These are phyloP conservation scores for Phymatocera aterrima DNA, from an alignment of 2,888 invertebrate species.

Conservation along the genomic window DNA sequence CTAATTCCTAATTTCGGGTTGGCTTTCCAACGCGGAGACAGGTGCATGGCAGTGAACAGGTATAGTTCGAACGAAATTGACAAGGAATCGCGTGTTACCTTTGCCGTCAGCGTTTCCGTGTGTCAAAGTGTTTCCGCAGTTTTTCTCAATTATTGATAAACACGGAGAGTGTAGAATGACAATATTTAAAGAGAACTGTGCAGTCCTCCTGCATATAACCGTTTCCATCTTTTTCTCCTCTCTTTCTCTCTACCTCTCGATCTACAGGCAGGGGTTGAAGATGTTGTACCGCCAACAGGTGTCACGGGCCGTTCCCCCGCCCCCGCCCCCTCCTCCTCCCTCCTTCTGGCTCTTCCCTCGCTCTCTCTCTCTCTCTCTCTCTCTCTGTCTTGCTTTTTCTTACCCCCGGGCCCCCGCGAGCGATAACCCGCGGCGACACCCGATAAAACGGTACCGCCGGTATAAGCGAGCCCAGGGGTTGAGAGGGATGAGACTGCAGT, in stretches of 20 bases:
- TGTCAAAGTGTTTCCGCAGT: neutral
- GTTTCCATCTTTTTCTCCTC: neutral
- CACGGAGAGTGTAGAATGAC: conserved; percentile 22
- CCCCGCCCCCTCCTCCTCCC: neutral
- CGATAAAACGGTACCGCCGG: conserved; percentile 68
- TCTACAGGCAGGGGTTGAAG: conserved; percentile 66
- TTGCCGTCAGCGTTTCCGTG: conserved; percentile 45
- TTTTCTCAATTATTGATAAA: neutral
- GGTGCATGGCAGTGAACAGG: conserved; percentile 15
- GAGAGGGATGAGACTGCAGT: conserved; percentile 53
- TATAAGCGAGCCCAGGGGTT: conserved; percentile 52
- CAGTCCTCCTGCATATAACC: neutral
- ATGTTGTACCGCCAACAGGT: conserved; percentile 69
- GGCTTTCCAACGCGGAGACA: conserved; percentile 23
- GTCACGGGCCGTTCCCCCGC: conserved; percentile 33
- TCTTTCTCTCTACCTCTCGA: conserved; percentile 1
- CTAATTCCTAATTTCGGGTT: conserved; percentile 41
- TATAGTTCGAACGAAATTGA: neutral
- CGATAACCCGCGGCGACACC: conserved; percentile 75
- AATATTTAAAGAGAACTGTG: conserved; percentile 22
- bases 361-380: conserved; percentile 49
- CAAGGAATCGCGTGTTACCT: too few relatives aligned
- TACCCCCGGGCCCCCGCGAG: conserved; percentile 67
- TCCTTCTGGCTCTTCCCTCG: neutral
- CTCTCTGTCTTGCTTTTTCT: conserved; percentile 57